Evolutionary conservation across 2,888 invertebrate species (phyloP), one percentile per base, ranked within the genome.

Genomic region (Chrysomela aeneicollis): DNA sequence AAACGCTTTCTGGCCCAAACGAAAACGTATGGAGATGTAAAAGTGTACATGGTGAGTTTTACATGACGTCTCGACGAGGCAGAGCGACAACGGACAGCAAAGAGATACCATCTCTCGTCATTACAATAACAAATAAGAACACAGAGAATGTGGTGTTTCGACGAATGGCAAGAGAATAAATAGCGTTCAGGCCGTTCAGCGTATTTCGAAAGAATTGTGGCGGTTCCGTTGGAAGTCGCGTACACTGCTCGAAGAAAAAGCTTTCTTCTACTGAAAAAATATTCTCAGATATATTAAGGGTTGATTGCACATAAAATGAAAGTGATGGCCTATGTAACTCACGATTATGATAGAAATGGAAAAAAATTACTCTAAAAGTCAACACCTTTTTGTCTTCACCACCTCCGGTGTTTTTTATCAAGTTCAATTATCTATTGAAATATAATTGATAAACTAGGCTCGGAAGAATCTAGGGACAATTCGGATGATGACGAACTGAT

Each of bases 91-190:
- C 77, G 77, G 77, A 78, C 79, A 78, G 76, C 74, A 75, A 70
- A 19, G 76, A 72, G 80, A 81, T 81, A 79, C 72, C 78, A 82
- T 82, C 82, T 76, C 75, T 78, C 79, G 79, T 81, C 81, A 81
- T 82, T 82, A 82, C 80, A 82, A 82, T 82, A 82, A 81, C 82
- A 81, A 82, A 82, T 82, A 82, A 81, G 81, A 79, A 80, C 80
- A 79, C 80, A 80, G 78, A 78, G 77, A 79, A 67, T 54, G 77
- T 74, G 72, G 76, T 74, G 77, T 79, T 80, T 77, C 76, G 69
- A 66, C 72, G 70, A 72, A 75, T 74, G 71, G 74, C 74, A 70
- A 77, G 77, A 70, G 77, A 78, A 80, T 80, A 80, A 80, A 80
- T 80, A 78, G 75, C 60, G 47, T 59, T 59, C 59, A 54, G 35